Base-by-base conservation (phyloP, 2,113 vertebrate genomes). In the Recurvirostra avosetta region DNA sequence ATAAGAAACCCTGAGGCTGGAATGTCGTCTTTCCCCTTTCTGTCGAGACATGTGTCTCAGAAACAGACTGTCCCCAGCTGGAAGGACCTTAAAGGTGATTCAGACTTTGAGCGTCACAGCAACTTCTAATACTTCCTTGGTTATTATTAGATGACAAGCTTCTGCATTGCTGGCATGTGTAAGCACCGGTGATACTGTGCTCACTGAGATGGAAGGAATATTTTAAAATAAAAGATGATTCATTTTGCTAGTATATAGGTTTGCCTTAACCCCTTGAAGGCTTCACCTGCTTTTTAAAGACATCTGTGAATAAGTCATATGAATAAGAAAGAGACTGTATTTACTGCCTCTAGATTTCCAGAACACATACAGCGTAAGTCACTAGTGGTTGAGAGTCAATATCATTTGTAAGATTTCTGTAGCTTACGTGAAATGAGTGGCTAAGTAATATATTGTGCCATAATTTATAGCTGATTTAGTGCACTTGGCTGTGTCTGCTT, bases 61-160 rank as follows among this genome's bases (percentile, higher is more conserved):
- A 88, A 90, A 55, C 23, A 92, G 67, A 59, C 56, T 73, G 38
- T 92, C 41, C 68, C 70, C 70, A 89, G n/a, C 66, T 82, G 52
- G 80, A 92, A 85, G 61, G 58, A 84, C 62, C 84, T 92, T 94
- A 95, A 95, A 91, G 66, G 73, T 91, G 86, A 82, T 89, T 92
- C 76, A 95, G 49, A 82, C 61, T 92, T 87, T 4, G 16, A 91
- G 70, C 14, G 0, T 92, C 62, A 90, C 50, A 73, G 15, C 30
- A 92, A 63, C 61, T 96, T 94, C 58, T 75, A 75, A 34, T 88
- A 22, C 70, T 87, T 91, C 40, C 40, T 74, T 75, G 58, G 53
- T 71, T 94, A 58, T 95, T 94, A 85, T 84, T 94, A 82, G 65
- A 82, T 76, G 15, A 73, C 49, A 72, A 91, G 66, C 61, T 79